Percentiles rank a stretch among this genome's conserved stretches.
These are phyloP conservation scores for Centropus bengalensis DNA, from an alignment of 2,113 vertebrate genomes.

Conservation along the genomic window DNA sequence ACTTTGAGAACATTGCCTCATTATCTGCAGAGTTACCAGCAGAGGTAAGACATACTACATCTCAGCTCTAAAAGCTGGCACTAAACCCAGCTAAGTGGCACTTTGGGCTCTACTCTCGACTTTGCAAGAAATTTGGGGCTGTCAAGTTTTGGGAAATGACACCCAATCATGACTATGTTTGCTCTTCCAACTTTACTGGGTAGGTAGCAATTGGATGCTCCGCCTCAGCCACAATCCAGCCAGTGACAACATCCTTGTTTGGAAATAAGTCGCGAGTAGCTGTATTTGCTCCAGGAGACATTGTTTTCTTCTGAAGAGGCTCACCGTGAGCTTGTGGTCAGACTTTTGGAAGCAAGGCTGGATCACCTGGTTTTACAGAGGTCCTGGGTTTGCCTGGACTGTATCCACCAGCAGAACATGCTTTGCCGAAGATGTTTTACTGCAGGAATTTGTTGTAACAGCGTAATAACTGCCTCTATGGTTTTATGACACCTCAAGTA, in stretches of 20 bases:
- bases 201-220: accelerated
- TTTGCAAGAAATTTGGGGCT: background rate
- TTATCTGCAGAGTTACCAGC: background rate
- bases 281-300: background rate
- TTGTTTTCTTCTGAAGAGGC: background rate
- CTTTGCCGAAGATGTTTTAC: background rate
- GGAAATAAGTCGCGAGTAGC: background rate
- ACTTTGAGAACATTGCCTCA: slow-evolving; percentile 20
- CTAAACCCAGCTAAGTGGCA: background rate
- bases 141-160: background rate
- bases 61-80: background rate
- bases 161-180: background rate
- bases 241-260: background rate
- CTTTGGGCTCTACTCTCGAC: background rate
- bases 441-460: background rate
- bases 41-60: background rate
- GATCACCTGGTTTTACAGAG: background rate
- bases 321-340: background rate
- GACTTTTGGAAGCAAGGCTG: background rate
- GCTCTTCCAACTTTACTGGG: background rate
- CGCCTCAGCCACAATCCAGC: background rate
- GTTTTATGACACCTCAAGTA: background rate
- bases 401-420: background rate
- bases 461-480: background rate
- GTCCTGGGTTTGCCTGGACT: background rate